Conservation (phyloP, 2,113 vertebrate genomes). For the Hippoglossus stenolepis region DNA sequence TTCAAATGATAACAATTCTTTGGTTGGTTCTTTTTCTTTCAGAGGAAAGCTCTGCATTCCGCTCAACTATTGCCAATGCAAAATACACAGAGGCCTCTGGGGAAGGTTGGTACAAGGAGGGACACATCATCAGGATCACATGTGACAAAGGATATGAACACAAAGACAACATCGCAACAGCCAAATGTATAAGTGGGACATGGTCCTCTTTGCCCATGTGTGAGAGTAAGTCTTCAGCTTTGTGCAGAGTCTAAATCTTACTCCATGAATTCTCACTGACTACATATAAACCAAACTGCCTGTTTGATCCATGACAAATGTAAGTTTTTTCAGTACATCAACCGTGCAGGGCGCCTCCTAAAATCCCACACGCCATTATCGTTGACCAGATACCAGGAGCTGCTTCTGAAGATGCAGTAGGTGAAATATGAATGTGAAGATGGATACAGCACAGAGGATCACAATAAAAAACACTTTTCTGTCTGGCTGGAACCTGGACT, state of each 20-base stretch:
- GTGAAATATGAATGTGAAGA: constrained; percentile 52
- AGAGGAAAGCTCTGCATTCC: constrained; percentile 43
- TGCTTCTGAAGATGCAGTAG: not conserved
- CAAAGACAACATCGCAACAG: accelerated
- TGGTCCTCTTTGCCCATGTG: constrained; percentile 51
- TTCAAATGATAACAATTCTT: not conserved
- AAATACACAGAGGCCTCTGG: accelerated
- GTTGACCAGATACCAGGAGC: not conserved
- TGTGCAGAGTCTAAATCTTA: too few relatives aligned
- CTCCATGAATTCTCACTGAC: too few relatives aligned
- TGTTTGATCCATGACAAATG: not conserved
- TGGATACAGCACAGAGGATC: constrained; percentile 5
- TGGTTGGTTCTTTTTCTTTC: not conserved
- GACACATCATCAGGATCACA: accelerated
- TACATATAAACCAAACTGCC: not conserved
- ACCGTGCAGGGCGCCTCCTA: constrained; percentile 45
- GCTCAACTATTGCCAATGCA: constrained; percentile 31
- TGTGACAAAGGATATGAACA: constrained; percentile 12
- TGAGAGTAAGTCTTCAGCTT: constrained; percentile 68
- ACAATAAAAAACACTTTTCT: not conserved
- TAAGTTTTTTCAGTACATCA: not conserved
- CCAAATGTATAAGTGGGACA: not conserved
- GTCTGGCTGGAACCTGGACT: accelerated
- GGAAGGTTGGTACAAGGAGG: not conserved
- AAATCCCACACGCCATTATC: constrained; percentile 49